Conservation (phyloP, 2,797 vertebrate genomes). For the Propithecus deckenii region DNA sequence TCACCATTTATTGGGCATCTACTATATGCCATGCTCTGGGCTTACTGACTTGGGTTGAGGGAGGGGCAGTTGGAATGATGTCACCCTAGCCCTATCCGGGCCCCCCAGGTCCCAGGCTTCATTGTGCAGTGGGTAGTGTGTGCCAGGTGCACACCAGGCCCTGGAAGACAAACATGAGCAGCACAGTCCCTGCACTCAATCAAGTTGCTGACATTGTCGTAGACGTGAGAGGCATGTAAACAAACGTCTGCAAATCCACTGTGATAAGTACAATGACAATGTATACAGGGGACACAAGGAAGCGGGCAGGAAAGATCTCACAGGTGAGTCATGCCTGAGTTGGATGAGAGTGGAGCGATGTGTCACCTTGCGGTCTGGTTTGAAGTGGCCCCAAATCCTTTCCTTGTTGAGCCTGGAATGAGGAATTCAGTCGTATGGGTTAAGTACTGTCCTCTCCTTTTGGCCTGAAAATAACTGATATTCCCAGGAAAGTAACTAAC, state of each 20-base stretch:
- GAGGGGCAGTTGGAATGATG: no score
- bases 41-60: background rate
- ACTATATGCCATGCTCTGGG: background rate
- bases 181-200: background rate
- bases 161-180: background rate
- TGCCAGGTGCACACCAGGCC: background rate
- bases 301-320: background rate
- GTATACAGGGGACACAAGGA: rapidly evolving
- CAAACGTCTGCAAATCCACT: background rate
- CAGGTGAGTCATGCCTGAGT: background rate
- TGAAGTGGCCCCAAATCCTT: background rate
- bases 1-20: background rate
- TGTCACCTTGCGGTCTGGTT: background rate
- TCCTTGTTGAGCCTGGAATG: background rate
- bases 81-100: background rate
- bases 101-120: background rate
- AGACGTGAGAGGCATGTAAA: background rate
- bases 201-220: background rate
- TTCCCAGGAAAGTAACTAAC: background rate
- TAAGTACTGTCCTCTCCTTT: background rate
- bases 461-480: background rate
- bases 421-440: background rate
- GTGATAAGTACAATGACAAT: background rate
- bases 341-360: background rate
- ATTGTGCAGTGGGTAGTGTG: background rate